phyloP scores from a whole-genome alignment of 2,113 vertebrate genomes.

The Mionectes macconnelli region DNA sequence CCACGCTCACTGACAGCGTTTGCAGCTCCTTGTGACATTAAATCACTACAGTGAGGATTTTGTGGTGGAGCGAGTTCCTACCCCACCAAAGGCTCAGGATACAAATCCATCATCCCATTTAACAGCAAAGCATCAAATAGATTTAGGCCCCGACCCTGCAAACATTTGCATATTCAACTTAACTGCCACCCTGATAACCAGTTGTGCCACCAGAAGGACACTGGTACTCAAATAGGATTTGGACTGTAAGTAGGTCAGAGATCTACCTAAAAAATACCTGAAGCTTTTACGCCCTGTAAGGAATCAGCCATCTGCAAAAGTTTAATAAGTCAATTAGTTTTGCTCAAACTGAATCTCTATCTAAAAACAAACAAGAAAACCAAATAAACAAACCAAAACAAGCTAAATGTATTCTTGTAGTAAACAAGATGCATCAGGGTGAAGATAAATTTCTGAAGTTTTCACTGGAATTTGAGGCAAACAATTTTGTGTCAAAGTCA shows the following conservation, averaged over 20 bases:
- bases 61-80: not conserved
- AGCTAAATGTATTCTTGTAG: not conserved
- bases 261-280: slow-evolving; percentile 5
- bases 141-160: not conserved
- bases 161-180: not conserved
- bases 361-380: not conserved
- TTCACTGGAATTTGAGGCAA: not conserved
- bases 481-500: not conserved
- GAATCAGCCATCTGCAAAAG: not conserved
- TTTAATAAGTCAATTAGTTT: not conserved
- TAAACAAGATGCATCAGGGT: not conserved
- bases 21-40: not conserved
- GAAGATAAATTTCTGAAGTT: not conserved
- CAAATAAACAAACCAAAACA: not conserved
- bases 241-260: slow-evolving; percentile 29
- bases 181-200: not conserved
- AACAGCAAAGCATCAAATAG: not conserved
- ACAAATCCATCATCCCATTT: not conserved
- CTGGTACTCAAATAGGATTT: slow-evolving; percentile 20
- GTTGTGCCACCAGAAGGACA: not conserved
- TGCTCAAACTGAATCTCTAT: not conserved
- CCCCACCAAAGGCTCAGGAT: not conserved
- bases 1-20: fast-evolving
- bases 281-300: not conserved
- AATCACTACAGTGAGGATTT: not conserved